Evolutionary conservation across 2,797 vertebrate species (phyloP).

Genomic region (Sebastes minor): DNA sequence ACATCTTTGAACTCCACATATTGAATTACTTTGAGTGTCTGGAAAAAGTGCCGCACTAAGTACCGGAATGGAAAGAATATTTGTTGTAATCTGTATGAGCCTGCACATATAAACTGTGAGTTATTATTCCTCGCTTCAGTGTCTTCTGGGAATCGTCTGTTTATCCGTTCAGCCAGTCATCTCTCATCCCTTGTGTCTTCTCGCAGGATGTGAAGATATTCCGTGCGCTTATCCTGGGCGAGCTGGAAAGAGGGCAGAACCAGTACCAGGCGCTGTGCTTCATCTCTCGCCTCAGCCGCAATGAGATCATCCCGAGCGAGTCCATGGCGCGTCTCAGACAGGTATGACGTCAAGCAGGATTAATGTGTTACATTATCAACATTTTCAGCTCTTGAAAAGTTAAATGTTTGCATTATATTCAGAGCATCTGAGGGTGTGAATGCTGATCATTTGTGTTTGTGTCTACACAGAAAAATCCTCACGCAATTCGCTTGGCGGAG

Average conservation of each 20-base stretch:
- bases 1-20: slow-evolving; percentile 54
- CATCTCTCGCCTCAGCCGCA: slow-evolving; percentile 89
- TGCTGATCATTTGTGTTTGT: background rate
- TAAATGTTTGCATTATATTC: background rate
- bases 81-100: slow-evolving; percentile 32
- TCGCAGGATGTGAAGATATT: slow-evolving; percentile 96
- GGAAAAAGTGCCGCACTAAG: slow-evolving; percentile 41
- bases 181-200: slow-evolving; percentile 32
- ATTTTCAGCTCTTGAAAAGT: background rate
- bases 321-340: slow-evolving; percentile 97
- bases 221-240: slow-evolving; percentile 94
- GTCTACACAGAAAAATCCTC: slow-evolving; percentile 90
- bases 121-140: slow-evolving; percentile 22
- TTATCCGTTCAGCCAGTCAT: slow-evolving; percentile 29
- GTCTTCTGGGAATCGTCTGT: slow-evolving; percentile 29
- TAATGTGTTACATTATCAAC: background rate
- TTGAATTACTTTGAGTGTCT: slow-evolving; percentile 54
- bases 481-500: slow-evolving; percentile 90
- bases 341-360: slow-evolving; percentile 72
- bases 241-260: slow-evolving; percentile 95
- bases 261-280: slow-evolving; percentile 98
- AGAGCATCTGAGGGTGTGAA: background rate
- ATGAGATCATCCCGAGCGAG: slow-evolving; percentile 98
- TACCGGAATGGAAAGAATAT: slow-evolving; percentile 43
- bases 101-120: slow-evolving; percentile 29